These are phyloP conservation scores for Dromococcyx pavoninus DNA, from an alignment of 2,797 vertebrate genomes.

Conservation along the genomic window DNA sequence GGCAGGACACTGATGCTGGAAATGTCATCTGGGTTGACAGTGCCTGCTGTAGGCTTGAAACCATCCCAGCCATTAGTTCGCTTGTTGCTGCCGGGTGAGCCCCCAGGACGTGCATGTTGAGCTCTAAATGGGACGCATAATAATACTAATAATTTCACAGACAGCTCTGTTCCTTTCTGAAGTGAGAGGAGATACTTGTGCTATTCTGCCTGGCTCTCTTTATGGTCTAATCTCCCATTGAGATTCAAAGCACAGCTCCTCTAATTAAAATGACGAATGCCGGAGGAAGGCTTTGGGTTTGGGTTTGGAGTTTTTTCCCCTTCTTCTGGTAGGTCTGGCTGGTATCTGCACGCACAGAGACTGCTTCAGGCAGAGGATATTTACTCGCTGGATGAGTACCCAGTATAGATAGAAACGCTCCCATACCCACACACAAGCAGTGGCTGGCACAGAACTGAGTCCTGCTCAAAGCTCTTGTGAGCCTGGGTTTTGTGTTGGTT, in stretches of 20 bases:
- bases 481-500: not conserved
- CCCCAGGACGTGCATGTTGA: not conserved
- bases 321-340: constrained; percentile 10
- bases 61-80: not conserved
- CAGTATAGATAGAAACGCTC: constrained; percentile 24
- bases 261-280: constrained; percentile 74
- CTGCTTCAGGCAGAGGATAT: constrained; percentile 30
- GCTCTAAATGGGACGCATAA: constrained; percentile 45
- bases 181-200: constrained; percentile 60
- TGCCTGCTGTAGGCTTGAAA: not conserved
- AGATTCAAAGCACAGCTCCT: constrained; percentile 69
- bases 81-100: not conserved
- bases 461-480: accelerated
- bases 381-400: not conserved
- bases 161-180: constrained; percentile 27
- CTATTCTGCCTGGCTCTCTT: constrained; percentile 21
- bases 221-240: constrained; percentile 62
- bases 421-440: not conserved
- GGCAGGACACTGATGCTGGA: not conserved
- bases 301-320: not conserved
- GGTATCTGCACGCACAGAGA: constrained; percentile 39
- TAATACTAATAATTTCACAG: constrained; percentile 61
- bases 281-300: constrained; percentile 49
- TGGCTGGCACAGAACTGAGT: not conserved
- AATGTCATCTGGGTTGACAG: not conserved